Percentiles rank a stretch among this genome's conserved stretches.
Conservation (phyloP, 2,797 vertebrate species). For the Paramormyrops hopkinsi region DNA sequence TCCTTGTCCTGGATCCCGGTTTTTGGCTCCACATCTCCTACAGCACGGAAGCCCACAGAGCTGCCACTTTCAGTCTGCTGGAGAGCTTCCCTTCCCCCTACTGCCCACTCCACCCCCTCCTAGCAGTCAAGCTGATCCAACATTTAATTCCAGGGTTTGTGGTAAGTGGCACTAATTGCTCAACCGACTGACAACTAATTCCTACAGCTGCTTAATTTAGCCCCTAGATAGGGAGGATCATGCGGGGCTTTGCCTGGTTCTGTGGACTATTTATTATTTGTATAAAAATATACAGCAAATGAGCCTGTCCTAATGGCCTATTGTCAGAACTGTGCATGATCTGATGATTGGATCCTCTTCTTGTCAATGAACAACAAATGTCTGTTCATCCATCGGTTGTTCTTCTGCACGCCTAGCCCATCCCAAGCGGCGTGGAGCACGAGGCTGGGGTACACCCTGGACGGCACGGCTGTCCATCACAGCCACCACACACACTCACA, state of each 20-base stretch:
- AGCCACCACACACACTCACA: not conserved
- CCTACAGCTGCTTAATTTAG: constrained; percentile 6
- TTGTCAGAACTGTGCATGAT: not conserved
- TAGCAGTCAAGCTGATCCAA: not conserved
- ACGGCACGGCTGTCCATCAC: not conserved
- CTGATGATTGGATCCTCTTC: not conserved
- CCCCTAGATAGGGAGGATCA: not conserved
- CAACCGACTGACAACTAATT: constrained; percentile 16
- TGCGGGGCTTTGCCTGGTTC: not conserved
- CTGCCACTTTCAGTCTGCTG: not conserved
- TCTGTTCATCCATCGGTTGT: not conserved
- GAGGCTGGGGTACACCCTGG: not conserved
- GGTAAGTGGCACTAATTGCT: not conserved
- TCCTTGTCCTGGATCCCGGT: not conserved
- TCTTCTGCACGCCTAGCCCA: not conserved
- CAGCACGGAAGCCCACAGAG: not conserved
- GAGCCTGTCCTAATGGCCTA: not conserved
- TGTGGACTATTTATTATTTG: not conserved
- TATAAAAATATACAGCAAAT: not conserved
- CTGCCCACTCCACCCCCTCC: not conserved
- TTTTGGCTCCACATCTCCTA: not conserved
- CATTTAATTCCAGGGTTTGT: constrained; percentile 4
- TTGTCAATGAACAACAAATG: not conserved
- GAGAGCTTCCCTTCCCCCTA: not conserved
- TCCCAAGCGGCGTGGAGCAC: not conserved